Percentiles rank a stretch among this genome's conserved stretches.
Conservation (phyloP, 1,140 invertebrate species). For the Drosophila punjabiensis region DNA sequence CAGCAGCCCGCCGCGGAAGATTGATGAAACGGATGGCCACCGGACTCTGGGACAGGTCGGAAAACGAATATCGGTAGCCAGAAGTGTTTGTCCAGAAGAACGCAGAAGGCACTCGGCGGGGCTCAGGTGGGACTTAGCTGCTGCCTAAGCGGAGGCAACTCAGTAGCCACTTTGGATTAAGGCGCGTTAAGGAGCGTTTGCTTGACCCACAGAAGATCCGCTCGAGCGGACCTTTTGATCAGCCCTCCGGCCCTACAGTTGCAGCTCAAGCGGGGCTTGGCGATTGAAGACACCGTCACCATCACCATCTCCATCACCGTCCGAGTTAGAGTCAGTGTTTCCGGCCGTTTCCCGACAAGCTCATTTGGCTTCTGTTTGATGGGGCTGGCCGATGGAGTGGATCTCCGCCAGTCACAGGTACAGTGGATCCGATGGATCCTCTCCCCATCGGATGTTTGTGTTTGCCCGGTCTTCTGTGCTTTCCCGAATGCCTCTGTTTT, state of each 20-base stretch:
- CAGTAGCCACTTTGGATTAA: constrained; percentile 83
- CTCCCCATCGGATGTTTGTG: constrained; percentile 73
- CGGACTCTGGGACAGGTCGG: constrained; percentile 12
- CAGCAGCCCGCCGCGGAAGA: constrained; percentile 62
- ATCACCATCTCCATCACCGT: background rate
- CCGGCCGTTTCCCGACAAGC: constrained; percentile 65
- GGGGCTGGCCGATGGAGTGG: constrained; percentile 38
- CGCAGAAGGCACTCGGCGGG: constrained; percentile 37
- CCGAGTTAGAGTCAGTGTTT: constrained; percentile 35
- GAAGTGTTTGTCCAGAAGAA: constrained; percentile 70
- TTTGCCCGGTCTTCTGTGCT: constrained; percentile 66
- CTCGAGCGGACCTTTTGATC: constrained; percentile 73
- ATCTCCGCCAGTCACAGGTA: background rate
- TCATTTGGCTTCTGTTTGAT: constrained; percentile 82
- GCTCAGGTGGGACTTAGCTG: constrained; percentile 24
- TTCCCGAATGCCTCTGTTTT: constrained; percentile 48
- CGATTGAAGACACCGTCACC: constrained; percentile 65
- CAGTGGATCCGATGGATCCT: constrained; percentile 18
- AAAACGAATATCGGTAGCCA: constrained; percentile 63
- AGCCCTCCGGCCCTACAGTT: constrained; percentile 67
- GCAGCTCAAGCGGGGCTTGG: constrained; percentile 62
- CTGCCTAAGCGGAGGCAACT: constrained; percentile 57
- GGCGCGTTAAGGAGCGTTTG: constrained; percentile 61
- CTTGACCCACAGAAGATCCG: constrained; percentile 71
- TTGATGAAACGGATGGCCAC: constrained; percentile 55